phyloP scores from a whole-genome alignment of 2,888 invertebrate genomes.

The Epinotia demarniana region DNA sequence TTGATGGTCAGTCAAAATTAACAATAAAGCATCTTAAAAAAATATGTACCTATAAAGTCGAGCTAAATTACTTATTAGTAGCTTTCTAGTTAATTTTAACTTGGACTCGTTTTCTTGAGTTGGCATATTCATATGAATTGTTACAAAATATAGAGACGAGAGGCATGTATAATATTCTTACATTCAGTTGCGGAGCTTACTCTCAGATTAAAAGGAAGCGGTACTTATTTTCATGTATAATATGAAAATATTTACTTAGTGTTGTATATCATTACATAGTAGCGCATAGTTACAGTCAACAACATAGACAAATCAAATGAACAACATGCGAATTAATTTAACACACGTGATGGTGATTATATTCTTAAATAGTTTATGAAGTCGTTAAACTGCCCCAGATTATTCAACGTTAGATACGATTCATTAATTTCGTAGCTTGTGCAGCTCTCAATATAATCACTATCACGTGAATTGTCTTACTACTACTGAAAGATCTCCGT shows the following conservation, averaged over 20 bases:
- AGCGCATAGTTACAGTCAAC: slow-evolving; percentile 19
- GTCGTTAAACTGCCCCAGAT: background rate
- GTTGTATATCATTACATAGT: background rate
- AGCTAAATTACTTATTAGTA: too few relatives aligned
- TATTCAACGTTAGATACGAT: background rate
- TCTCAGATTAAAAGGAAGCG: background rate
- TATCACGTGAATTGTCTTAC: background rate
- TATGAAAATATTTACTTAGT: background rate
- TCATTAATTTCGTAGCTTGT: background rate
- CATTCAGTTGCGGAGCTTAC: background rate
- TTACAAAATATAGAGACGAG: too few relatives aligned
- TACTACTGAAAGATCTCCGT: slow-evolving; percentile 3
- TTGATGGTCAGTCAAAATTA: background rate
- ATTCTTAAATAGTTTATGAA: background rate
- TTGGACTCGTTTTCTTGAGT: too few relatives aligned
- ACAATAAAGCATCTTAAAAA: too few relatives aligned
- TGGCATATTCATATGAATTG: too few relatives aligned
- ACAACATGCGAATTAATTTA: slow-evolving; percentile 11
- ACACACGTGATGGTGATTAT: slow-evolving; percentile 4
- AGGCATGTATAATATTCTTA: too few relatives aligned
- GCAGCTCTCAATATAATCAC: background rate
- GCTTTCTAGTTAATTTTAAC: too few relatives aligned
- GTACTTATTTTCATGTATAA: background rate
- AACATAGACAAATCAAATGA: slow-evolving; percentile 17
- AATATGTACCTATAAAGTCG: too few relatives aligned